Percentiles rank a stretch among this genome's conserved stretches.
Conservation (phyloP, 2,797 vertebrate species). For the Glossophaga mutica region DNA sequence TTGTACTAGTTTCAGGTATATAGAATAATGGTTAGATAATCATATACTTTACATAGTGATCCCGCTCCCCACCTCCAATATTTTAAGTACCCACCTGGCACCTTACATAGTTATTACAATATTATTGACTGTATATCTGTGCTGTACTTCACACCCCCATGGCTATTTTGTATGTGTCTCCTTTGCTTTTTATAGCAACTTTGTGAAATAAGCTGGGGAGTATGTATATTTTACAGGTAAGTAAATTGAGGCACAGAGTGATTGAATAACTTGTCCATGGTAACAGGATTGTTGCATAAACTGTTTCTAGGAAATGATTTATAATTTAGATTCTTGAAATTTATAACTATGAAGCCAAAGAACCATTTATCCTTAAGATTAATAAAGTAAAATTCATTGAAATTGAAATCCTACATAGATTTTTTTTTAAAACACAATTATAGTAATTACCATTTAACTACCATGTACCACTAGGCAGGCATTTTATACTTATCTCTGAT, state of each 20-base stretch:
- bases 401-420: not conserved
- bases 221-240: not conserved
- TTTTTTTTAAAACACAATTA: conserved; percentile 27
- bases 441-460: not conserved
- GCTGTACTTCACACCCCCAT: not conserved
- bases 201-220: not conserved
- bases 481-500: conserved; percentile 7
- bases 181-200: not conserved
- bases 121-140: not conserved
- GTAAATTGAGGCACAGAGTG: not conserved
- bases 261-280: not conserved
- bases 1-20: not conserved
- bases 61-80: not conserved
- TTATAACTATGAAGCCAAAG: not conserved
- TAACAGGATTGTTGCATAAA: not conserved
- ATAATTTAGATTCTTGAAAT: not conserved
- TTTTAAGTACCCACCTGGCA: not conserved
- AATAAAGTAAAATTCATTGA: conserved; percentile 32
- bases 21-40: not conserved
- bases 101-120: not conserved
- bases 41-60: not conserved
- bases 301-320: conserved; percentile 29
- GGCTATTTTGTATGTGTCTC: not conserved
- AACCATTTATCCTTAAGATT: conserved; percentile 21
- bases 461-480: not conserved